Conservation (phyloP, 2,888 invertebrate species). For the Ophion ellenae region DNA sequence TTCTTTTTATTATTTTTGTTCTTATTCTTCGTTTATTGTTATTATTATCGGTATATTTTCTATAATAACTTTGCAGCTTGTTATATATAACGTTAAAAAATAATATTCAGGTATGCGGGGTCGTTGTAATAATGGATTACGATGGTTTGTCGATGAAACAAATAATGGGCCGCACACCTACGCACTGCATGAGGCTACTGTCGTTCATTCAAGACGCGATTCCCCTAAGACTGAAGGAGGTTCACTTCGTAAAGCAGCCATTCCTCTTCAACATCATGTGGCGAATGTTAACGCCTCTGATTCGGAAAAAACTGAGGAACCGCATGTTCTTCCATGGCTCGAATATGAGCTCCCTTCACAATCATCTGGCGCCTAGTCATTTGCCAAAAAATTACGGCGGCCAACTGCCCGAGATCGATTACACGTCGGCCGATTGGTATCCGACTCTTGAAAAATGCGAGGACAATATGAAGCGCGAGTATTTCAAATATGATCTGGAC, state of each 20-base stretch:
- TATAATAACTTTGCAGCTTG: too few relatives aligned
- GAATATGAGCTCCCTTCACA: slow-evolving; percentile 91
- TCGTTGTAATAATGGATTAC: slow-evolving; percentile 93
- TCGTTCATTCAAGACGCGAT: slow-evolving; percentile 94
- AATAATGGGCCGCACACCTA: slow-evolving; percentile 88
- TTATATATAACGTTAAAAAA: not conserved
- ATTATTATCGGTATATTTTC: too few relatives aligned
- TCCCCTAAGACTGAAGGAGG: slow-evolving; percentile 92
- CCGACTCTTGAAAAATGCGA: slow-evolving; percentile 79
- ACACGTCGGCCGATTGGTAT: slow-evolving; percentile 91
- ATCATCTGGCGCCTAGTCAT: slow-evolving; percentile 88
- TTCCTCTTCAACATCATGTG: slow-evolving; percentile 93
- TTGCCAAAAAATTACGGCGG: slow-evolving; percentile 92
- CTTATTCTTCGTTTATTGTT: too few relatives aligned
- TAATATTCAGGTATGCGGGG: slow-evolving; percentile 87
- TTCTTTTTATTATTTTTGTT: too few relatives aligned
- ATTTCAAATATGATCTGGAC: too few relatives aligned
- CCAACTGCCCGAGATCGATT: slow-evolving; percentile 89
- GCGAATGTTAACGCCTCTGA: slow-evolving; percentile 93
- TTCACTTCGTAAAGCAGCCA: slow-evolving; percentile 94
- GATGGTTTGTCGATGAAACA: slow-evolving; percentile 91
- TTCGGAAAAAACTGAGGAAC: slow-evolving; percentile 90
- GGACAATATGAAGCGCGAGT: too few relatives aligned
- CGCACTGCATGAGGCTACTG: slow-evolving; percentile 90
- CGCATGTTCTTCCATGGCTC: slow-evolving; percentile 93